Percentiles rank a stretch among this genome's conserved stretches.
phyloP scores from a whole-genome alignment of 1,140 invertebrate species.

The Ectropis grisescens region DNA sequence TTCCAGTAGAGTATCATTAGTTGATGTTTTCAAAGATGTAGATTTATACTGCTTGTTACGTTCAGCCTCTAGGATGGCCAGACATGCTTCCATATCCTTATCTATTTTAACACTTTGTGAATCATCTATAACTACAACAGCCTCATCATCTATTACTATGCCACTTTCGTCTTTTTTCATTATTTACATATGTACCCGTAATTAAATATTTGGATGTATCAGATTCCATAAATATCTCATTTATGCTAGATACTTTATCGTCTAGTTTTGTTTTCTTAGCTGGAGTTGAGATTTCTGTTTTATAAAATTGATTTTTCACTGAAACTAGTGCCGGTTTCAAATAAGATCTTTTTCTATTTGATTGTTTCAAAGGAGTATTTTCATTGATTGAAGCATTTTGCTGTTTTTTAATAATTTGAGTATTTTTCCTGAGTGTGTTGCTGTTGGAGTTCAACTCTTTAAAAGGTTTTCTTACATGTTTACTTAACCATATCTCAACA shows the following conservation, averaged over 20 bases:
- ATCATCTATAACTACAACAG: constrained; percentile 30
- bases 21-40: constrained; percentile 1
- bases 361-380: constrained; percentile 3
- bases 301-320: too few relatives aligned
- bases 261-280: too few relatives aligned
- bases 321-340: too few relatives aligned
- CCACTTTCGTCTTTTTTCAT: constrained; percentile 33
- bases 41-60: constrained; percentile 14
- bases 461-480: constrained; percentile 38
- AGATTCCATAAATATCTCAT: too few relatives aligned
- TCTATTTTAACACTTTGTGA: constrained; percentile 26
- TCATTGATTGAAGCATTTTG: too few relatives aligned
- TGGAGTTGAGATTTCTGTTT: too few relatives aligned
- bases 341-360: constrained; percentile 15
- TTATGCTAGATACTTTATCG: too few relatives aligned
- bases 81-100: constrained; percentile 40
- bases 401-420: too few relatives aligned
- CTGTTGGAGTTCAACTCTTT: constrained; percentile 43
- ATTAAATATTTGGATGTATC: too few relatives aligned
- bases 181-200: background rate
- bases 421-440: too few relatives aligned
- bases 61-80: constrained; percentile 33
- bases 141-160: constrained; percentile 34
- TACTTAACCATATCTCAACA: constrained; percentile 43
- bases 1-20: constrained; percentile 1